phyloP scores from a whole-genome alignment of 1,140 invertebrate species.

The Listronotus oregonensis region DNA sequence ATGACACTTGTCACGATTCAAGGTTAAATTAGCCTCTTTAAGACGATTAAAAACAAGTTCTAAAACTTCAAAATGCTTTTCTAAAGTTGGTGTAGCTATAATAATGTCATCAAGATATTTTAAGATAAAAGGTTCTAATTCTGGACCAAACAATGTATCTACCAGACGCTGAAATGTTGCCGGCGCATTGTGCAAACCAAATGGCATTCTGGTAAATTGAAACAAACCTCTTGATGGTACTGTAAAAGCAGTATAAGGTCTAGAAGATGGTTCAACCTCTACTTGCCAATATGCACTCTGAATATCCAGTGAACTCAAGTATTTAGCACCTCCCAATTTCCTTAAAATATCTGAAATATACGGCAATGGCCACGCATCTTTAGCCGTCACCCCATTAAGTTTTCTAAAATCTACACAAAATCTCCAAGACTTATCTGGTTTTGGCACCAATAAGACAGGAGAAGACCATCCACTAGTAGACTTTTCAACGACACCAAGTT shows the following conservation, averaged over 20 bases:
- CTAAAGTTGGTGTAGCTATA: conserved; percentile 43
- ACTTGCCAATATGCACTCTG: too few species aligned
- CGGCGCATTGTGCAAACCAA: background rate
- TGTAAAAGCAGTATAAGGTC: too few species aligned
- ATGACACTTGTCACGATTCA: conserved; percentile 28
- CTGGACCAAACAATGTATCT: conserved; percentile 45
- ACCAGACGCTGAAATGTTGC: conserved; percentile 38
- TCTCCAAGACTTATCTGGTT: too few species aligned
- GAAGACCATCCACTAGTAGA: conserved; percentile 37
- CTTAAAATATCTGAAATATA: too few species aligned
- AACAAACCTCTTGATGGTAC: too few species aligned
- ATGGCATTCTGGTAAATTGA: too few species aligned
- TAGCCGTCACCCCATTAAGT: too few species aligned
- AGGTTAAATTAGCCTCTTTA: conserved; percentile 20
- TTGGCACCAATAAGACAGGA: conserved; percentile 42
- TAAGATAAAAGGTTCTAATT: conserved; percentile 39
- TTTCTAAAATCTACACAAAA: too few species aligned
- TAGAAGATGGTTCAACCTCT: too few species aligned
- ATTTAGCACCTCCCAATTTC: background rate
- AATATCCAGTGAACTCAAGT: background rate
- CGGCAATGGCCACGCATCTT: too few species aligned
- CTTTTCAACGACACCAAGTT: conserved; percentile 21
- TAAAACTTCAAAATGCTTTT: conserved; percentile 40
- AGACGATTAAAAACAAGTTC: conserved; percentile 32
- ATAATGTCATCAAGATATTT: conserved; percentile 54